Conservation (phyloP, 92 coral and sea anemone species). For the Epizoanthus fatuus region DNA sequence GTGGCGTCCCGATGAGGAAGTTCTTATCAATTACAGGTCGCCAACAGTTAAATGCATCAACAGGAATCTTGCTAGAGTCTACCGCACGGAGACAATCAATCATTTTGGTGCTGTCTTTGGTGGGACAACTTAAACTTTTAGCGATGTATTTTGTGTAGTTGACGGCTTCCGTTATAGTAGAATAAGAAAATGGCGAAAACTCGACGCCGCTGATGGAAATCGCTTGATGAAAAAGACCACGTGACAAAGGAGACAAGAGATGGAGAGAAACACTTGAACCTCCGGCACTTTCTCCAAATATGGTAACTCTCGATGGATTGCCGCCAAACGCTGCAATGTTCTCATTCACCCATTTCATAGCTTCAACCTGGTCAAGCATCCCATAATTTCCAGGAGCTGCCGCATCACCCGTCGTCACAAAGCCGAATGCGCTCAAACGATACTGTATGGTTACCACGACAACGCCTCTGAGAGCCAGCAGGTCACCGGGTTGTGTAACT, state of each 20-base stretch:
- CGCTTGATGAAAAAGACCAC: slow-evolving; percentile 38
- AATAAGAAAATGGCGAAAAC: slow-evolving; percentile 45
- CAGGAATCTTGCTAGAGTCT: slow-evolving; percentile 30
- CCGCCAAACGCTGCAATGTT: slow-evolving; percentile 45
- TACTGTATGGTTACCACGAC: slow-evolving; percentile 65
- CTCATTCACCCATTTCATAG: slow-evolving; percentile 45
- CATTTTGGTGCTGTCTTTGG: slow-evolving; percentile 14
- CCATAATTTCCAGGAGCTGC: slow-evolving; percentile 67
- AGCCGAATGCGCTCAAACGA: slow-evolving; percentile 72
- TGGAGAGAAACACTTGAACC: slow-evolving; percentile 35
- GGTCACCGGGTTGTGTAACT: slow-evolving; percentile 45
- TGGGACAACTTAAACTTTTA: slow-evolving; percentile 34
- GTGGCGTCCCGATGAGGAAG: slow-evolving; percentile 62
- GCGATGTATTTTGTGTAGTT: slow-evolving; percentile 51
- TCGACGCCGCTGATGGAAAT: slow-evolving; percentile 67
- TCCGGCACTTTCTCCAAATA: slow-evolving; percentile 49
- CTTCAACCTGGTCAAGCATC: slow-evolving; percentile 53
- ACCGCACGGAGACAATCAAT: slow-evolving; percentile 52
- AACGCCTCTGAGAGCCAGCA: slow-evolving; percentile 64
- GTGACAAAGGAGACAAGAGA: slow-evolving; percentile 42
- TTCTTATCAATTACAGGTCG: slow-evolving; percentile 64
- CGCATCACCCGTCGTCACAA: slow-evolving; percentile 67
- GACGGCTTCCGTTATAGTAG: slow-evolving; percentile 26
- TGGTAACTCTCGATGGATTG: slow-evolving; percentile 37
- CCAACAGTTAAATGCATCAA: slow-evolving; percentile 37